Percentiles rank a stretch among this genome's conserved stretches.
Conservation (phyloP, 1,140 invertebrate species). For the Orius laevigatus region DNA sequence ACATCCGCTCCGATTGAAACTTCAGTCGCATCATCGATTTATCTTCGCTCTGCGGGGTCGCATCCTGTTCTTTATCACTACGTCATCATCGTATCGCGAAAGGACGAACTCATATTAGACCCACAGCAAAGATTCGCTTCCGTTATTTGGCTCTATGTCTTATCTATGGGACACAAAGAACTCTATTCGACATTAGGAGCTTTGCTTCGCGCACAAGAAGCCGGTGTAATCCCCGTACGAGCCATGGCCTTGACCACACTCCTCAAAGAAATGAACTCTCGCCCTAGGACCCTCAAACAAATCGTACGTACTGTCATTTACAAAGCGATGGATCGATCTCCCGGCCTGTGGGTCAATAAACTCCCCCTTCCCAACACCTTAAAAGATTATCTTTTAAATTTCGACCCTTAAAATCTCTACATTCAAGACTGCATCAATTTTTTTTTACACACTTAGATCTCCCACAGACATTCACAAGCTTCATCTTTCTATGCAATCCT, state of each 20-base stretch:
- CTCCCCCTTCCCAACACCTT: constrained; percentile 44
- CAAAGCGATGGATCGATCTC: constrained; percentile 37
- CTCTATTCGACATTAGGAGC: constrained; percentile 43
- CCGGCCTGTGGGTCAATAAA: constrained; percentile 44
- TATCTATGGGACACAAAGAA: constrained; percentile 46
- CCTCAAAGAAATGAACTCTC: constrained; percentile 40
- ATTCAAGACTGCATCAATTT: not conserved
- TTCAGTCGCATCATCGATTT: constrained; percentile 19
- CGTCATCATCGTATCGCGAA: constrained; percentile 45
- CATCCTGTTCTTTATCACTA: constrained; percentile 41
- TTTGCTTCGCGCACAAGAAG: constrained; percentile 41
- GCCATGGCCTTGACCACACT: constrained; percentile 40
- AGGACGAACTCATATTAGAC: constrained; percentile 48
- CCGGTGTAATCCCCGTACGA: constrained; percentile 45
- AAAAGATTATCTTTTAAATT: constrained; percentile 52
- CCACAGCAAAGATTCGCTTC: constrained; percentile 41
- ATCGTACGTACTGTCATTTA: constrained; percentile 47
- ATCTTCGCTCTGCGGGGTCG: constrained; percentile 9
- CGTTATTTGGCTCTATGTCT: constrained; percentile 47
- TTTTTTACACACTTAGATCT: constrained; percentile 4
- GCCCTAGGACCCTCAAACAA: constrained; percentile 45
- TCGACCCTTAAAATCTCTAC: constrained; percentile 32
- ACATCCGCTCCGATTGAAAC: not conserved
- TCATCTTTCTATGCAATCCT: too few relatives aligned
- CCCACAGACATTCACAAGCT: too few relatives aligned